Evolutionary conservation across 1,140 invertebrate species (phyloP).

Genomic region (Heliconius nattereri): DNA sequence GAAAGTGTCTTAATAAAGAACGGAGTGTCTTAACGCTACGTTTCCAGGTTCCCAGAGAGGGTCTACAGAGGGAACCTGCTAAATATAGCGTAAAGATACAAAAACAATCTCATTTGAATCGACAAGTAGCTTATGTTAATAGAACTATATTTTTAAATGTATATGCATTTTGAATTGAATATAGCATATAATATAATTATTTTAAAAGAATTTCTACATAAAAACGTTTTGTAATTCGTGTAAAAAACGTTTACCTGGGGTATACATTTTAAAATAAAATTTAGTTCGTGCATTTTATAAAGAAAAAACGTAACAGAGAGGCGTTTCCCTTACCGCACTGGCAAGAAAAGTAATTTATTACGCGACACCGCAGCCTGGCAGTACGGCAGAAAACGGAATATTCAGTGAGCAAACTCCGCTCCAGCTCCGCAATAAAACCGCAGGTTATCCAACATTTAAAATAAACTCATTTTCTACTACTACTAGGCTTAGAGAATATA

Average conservation of each 20-base stretch:
- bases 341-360: slow-evolving; percentile 31
- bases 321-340: slow-evolving; percentile 19
- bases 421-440: slow-evolving; percentile 28
- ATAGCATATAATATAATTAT: not conserved
- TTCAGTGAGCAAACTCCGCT: slow-evolving; percentile 28
- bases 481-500: not conserved
- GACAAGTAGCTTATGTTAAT: no score
- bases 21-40: no score
- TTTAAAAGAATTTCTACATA: not conserved
- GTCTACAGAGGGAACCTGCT: no score
- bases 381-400: slow-evolving; percentile 25
- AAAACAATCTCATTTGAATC: no score
- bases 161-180: no score
- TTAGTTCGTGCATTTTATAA: slow-evolving; percentile 15
- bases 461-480: not conserved
- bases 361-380: slow-evolving; percentile 27
- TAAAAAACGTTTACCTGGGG: not conserved
- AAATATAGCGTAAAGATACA: no score
- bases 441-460: slow-evolving; percentile 29
- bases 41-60: no score
- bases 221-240: not conserved
- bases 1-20: no score
- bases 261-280: slow-evolving; percentile 24
- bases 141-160: no score
- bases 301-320: slow-evolving; percentile 16